Conservation (phyloP, 2,888 invertebrate genomes). For the Dinocampus coccinellae region DNA sequence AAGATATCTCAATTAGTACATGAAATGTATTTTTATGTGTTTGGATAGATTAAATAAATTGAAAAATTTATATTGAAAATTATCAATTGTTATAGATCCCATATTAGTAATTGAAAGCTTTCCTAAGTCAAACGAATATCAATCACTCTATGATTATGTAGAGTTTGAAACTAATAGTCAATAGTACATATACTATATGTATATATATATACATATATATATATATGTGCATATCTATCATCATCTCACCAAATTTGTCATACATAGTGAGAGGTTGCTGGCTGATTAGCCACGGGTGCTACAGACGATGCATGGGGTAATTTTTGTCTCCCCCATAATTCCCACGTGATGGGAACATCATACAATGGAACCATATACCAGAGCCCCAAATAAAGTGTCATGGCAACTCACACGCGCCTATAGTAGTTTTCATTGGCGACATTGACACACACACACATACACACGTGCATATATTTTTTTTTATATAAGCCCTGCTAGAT, state of each 20-base stretch:
- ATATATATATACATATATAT: background rate
- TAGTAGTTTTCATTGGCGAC: background rate
- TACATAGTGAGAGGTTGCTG: conserved; percentile 55
- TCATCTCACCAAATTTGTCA: conserved; percentile 65
- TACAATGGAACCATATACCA: conserved; percentile 36
- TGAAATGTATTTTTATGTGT: too few species aligned
- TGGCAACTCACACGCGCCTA: background rate
- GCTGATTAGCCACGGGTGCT: conserved; percentile 61
- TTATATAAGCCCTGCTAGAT: background rate
- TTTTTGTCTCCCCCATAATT: conserved; percentile 51
- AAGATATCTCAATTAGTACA: too few species aligned
- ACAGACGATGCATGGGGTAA: conserved; percentile 31
- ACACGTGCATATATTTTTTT: background rate
- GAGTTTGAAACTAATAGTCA: conserved; percentile 42
- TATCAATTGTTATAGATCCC: too few species aligned
- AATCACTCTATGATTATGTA: conserved; percentile 7
- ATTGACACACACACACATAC: too few species aligned
- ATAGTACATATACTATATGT: conserved; percentile 39
- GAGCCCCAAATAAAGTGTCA: conserved; percentile 7
- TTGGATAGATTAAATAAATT: too few species aligned
- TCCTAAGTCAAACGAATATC: conserved; percentile 52
- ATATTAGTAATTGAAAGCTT: conserved; percentile 48
- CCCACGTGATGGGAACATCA: conserved; percentile 60
- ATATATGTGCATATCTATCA: conserved; percentile 58
- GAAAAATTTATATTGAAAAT: too few species aligned